These are phyloP conservation scores for sheep (Ovis aries) DNA, from an alignment of 2,113 vertebrate species.

Conservation along the genomic window DNA sequence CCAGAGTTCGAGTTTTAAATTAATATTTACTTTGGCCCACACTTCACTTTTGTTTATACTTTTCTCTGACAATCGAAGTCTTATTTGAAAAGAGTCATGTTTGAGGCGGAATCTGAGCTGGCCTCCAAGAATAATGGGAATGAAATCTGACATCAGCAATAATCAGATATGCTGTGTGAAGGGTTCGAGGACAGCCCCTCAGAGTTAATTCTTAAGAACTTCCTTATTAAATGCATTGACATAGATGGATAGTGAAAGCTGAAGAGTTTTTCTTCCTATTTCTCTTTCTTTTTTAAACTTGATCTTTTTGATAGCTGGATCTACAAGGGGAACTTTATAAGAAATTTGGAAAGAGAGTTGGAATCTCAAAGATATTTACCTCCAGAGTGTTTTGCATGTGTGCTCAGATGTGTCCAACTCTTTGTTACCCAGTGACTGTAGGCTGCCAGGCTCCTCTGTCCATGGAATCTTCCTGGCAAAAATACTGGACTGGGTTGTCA, in stretches of 20 bases:
- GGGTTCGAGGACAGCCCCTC: neutral
- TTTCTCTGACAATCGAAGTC: constrained; percentile 50
- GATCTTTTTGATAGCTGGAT: neutral
- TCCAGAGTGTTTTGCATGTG: neutral
- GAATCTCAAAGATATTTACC: neutral
- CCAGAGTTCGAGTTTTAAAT: constrained; percentile 66
- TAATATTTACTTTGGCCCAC: constrained; percentile 76
- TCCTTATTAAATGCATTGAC: neutral
- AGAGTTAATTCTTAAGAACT: neutral
- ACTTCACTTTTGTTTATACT: constrained; percentile 69
- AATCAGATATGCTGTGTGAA: constrained; percentile 8
- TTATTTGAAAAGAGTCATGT: constrained; percentile 28
- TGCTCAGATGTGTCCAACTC: neutral
- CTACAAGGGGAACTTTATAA: neutral
- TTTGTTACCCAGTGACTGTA: neutral
- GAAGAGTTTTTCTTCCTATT: neutral
- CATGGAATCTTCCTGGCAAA: neutral
- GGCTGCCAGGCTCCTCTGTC: neutral
- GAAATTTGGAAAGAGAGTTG: neutral
- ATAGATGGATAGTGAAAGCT: neutral
- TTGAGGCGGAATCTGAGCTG: neutral
- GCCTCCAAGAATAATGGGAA: neutral
- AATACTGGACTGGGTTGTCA: neutral
- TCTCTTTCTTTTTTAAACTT: neutral
- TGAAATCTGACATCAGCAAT: neutral